These are phyloP conservation scores for Agapornis roseicollis DNA, from an alignment of 2,113 vertebrate species.

Conservation along the genomic window DNA sequence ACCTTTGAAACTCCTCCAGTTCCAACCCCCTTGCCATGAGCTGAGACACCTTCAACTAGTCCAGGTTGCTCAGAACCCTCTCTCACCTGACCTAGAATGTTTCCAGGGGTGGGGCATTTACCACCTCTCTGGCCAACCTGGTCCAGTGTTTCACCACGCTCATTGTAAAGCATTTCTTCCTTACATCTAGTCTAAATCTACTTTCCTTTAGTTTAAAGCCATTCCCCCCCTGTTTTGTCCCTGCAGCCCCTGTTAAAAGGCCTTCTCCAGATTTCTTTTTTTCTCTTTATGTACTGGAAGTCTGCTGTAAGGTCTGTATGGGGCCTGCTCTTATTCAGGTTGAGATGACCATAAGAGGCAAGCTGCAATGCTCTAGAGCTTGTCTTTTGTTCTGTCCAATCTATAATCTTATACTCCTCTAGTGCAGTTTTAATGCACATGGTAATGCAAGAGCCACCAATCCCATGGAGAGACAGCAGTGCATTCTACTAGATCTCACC, in stretches of 20 bases:
- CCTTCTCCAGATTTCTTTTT: neutral
- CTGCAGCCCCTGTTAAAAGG: neutral
- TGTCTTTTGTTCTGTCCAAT: neutral
- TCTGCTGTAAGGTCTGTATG: neutral
- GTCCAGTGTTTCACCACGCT: neutral
- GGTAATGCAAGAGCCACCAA: neutral
- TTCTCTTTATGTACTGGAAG: neutral
- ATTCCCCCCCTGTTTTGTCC: neutral
- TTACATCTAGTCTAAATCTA: neutral
- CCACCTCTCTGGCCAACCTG: neutral
- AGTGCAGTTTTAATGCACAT: neutral
- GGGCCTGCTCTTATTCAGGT: neutral
- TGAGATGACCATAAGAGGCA: neutral
- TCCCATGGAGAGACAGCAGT: neutral
- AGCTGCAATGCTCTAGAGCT: neutral
- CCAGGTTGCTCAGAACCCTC: neutral
- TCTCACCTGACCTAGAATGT: neutral
- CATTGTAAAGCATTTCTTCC: neutral
- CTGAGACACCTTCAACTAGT: neutral
- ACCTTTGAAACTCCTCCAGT: neutral
- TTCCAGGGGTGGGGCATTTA: neutral
- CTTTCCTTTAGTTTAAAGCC: neutral
- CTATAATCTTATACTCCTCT: neutral
- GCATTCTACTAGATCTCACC: slow-evolving; percentile 35
- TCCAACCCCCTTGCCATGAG: neutral